A percentile compares a stretch with the other conserved stretches of the same genome.
Evolutionary conservation across 1,140 invertebrate species (phyloP).

Genomic region (Ceratoteleas bidentatus): DNA sequence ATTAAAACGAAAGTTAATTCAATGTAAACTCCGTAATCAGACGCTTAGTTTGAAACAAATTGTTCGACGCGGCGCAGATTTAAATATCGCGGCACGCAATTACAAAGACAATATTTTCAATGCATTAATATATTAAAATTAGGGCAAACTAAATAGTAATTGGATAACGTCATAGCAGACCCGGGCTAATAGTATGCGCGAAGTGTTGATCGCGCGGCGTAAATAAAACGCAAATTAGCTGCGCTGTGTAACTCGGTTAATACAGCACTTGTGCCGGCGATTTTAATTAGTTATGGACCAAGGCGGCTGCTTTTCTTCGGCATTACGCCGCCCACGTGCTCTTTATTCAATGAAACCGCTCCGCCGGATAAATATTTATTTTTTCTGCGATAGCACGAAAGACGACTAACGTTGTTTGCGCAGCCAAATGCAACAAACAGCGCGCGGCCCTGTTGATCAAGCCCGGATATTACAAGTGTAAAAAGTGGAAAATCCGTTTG

Average conservation of each 20-base stretch:
- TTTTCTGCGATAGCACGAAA: background rate
- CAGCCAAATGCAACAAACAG: background rate
- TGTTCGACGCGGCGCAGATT: too few relatives aligned
- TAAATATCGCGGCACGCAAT: too few relatives aligned
- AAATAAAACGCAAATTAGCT: conserved; percentile 11
- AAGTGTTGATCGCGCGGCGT: conserved; percentile 11
- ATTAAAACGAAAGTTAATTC: conserved; percentile 19
- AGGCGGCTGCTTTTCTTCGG: background rate
- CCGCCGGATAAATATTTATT: background rate
- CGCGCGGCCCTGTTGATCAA: background rate
- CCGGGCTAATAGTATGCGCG: background rate
- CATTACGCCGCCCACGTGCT: background rate
- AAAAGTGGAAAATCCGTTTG: background rate
- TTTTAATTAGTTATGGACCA: conserved; percentile 11
- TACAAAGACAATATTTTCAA: too few relatives aligned
- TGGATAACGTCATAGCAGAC: background rate
- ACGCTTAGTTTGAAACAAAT: conserved; percentile 2
- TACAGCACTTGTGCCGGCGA: background rate
- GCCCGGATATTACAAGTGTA: background rate
- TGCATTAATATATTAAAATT: too few relatives aligned
- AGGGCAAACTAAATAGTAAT: too few relatives aligned
- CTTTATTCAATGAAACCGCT: background rate
- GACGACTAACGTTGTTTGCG: background rate
- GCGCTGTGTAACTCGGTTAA: conserved; percentile 6
- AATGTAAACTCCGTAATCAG: conserved; percentile 17